Evolutionary conservation across 2,888 invertebrate genomes (phyloP), one percentile per base, ranked within the genome.

Genomic region (Julus scandinavius): DNA sequence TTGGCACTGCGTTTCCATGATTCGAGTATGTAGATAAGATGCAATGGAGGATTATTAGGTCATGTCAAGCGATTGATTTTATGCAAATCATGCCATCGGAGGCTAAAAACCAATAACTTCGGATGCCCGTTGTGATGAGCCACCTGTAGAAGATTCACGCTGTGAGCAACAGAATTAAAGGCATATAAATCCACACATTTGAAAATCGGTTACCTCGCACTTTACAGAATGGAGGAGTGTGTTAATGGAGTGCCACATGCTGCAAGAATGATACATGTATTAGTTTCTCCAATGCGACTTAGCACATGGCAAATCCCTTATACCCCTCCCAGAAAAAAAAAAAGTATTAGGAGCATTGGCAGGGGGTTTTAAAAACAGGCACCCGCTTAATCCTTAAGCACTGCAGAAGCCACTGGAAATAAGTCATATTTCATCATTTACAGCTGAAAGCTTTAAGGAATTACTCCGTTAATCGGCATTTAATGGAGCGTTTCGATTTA

Each of bases 401-500:
- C 29, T 29, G 72, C n/a, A 5, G 72, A 72, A 72, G n/a, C n/a
- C 72, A 9, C 72, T 72, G 72, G 72, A 29, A 72, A 72, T 72
- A 72, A 72, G 72, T 72, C 72, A 72, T 72, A 72, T 29, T 72
- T 20, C 9, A 29, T 72, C n/a, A 72, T 72, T 72, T 29, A 11
- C 29, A 72, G 29, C 72, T 72, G n/a, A 72, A 20, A 72, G 72
- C 72, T 20, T 63, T 1, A 4, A 63, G 63, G 63, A 63, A 20
- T 15, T 63, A 63, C 20, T 63, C 63, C 72, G 9, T 72, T 72
- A 72, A 72, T 72, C 72, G 72, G n/a, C 72, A 29, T 72, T 72
- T 72, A 72, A 72, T 72, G 72, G 72, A 72, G 72, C 29, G 20
- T 72, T 72, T 72, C 72, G 72, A 29, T 72, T 72, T 29, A 29